Evolutionary conservation across 1,140 invertebrate species (phyloP).

Genomic region (Trichonephila inaurata): DNA sequence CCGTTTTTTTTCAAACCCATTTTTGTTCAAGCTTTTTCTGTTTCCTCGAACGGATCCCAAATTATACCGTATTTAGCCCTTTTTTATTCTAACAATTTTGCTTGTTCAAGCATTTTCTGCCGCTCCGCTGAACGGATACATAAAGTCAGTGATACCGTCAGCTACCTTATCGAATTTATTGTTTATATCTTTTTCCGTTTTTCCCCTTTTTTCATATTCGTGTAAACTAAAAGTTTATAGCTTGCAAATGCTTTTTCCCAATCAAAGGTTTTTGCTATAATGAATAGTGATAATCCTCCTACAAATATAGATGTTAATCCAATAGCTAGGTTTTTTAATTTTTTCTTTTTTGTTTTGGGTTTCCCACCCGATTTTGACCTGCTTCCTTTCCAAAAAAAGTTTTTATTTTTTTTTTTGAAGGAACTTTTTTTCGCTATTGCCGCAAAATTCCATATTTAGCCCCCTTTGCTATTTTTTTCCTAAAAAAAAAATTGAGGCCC

Average conservation of each 20-base stretch:
- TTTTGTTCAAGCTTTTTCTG: no score
- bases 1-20: no score
- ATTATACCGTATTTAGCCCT: no score
- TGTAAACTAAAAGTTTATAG: no score
- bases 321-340: conserved; percentile 25
- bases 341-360: neutral
- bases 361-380: no score
- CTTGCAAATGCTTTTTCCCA: no score
- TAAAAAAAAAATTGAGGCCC: neutral
- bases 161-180: neutral
- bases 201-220: neutral
- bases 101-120: no score
- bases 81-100: no score
- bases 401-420: no score
- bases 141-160: neutral
- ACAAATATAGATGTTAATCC: conserved; percentile 32
- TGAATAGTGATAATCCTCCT: conserved; percentile 33
- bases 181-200: neutral
- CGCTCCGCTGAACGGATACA: no score
- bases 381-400: no score
- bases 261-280: conserved; percentile 36
- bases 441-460: neutral
- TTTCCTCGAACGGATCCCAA: no score
- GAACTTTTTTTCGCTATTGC: neutral
- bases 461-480: neutral